A percentile compares a stretch with the other conserved stretches of the same genome.
phyloP scores from a whole-genome alignment of 53 echinoderm and acorn worm genomes.

The Crossaster papposus region DNA sequence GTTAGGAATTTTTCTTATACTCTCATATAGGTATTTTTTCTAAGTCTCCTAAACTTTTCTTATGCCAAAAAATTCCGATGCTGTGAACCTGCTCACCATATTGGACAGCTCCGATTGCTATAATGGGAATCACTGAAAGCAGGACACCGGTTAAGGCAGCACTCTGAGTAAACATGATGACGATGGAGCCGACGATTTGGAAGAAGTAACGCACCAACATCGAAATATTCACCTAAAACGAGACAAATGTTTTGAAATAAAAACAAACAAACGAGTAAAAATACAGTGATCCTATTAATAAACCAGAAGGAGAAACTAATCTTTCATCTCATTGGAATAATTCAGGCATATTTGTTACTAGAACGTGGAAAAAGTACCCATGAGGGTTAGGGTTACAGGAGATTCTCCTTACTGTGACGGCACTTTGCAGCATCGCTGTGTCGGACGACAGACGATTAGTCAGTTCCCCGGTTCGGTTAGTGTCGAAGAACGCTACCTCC shows the following conservation, averaged over 20 bases:
- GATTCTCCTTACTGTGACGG: constrained; percentile 84
- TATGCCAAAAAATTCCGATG: background rate
- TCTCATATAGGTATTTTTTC: too few relatives aligned
- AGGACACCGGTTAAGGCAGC: constrained; percentile 88
- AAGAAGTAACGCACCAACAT: constrained; percentile 90
- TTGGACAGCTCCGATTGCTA: constrained; percentile 93
- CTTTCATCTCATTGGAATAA: background rate
- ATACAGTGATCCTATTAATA: background rate
- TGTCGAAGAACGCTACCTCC: constrained; percentile 96
- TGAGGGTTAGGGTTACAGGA: too few relatives aligned
- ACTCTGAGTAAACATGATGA: constrained; percentile 92
- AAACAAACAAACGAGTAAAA: background rate
- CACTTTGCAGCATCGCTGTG: constrained; percentile 96
- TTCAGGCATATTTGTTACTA: too few relatives aligned
- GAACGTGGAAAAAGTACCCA: too few relatives aligned
- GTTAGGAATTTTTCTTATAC: too few relatives aligned
- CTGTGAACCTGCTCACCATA: constrained; percentile 75
- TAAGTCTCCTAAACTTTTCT: background rate
- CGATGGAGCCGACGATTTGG: constrained; percentile 89
- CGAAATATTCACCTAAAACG: constrained; percentile 88
- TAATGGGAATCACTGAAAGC: constrained; percentile 84
- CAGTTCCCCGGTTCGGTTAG: constrained; percentile 88
- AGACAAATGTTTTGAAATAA: background rate
- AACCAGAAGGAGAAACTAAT: background rate
- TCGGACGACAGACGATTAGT: constrained; percentile 92